phyloP scores from a whole-genome alignment of 2,113 vertebrate species.

The Lutjanus erythropterus region DNA sequence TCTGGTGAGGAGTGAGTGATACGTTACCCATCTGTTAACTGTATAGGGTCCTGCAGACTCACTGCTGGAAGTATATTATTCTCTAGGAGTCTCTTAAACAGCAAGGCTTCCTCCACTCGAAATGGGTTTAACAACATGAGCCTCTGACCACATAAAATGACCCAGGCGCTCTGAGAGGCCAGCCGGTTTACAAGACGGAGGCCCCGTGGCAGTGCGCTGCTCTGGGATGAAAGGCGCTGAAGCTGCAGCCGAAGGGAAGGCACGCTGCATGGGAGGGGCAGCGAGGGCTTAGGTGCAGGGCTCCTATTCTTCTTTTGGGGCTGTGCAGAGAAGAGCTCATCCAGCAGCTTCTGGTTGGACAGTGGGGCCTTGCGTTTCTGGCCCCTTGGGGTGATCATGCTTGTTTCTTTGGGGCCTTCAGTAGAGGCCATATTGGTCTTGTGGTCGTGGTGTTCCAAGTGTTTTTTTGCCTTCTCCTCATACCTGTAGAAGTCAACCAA shows the following conservation, averaged over 20 bases:
- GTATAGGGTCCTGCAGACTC: conserved; percentile 88
- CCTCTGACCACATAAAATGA: conserved; percentile 87
- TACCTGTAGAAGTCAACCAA: conserved; percentile 81
- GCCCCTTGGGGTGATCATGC: conserved; percentile 63
- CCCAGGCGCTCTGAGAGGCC: conserved; percentile 91
- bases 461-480: conserved; percentile 90
- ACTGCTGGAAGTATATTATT: conserved; percentile 91
- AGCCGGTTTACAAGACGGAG: conserved; percentile 87
- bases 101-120: conserved; percentile 92
- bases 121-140: conserved; percentile 93
- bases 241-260: conserved; percentile 84
- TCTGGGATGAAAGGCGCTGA: conserved; percentile 76
- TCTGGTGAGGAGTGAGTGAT: conserved; percentile 56
- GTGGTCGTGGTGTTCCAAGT: conserved; percentile 86
- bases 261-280: conserved; percentile 88
- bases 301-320: conserved; percentile 82
- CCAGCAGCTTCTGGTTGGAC: conserved; percentile 90
- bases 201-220: conserved; percentile 69
- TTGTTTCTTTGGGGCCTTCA: conserved; percentile 64
- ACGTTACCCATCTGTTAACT: conserved; percentile 92
- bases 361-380: conserved; percentile 85
- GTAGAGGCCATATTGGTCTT: conserved; percentile 84
- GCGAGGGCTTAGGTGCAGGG: conserved; percentile 69
- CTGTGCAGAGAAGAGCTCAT: conserved; percentile 88
- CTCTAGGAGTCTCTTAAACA: conserved; percentile 91